Percentiles rank a stretch among this genome's conserved stretches.
Evolutionary conservation across 2,113 vertebrate species (phyloP).

Genomic region (Xiphias gladius): DNA sequence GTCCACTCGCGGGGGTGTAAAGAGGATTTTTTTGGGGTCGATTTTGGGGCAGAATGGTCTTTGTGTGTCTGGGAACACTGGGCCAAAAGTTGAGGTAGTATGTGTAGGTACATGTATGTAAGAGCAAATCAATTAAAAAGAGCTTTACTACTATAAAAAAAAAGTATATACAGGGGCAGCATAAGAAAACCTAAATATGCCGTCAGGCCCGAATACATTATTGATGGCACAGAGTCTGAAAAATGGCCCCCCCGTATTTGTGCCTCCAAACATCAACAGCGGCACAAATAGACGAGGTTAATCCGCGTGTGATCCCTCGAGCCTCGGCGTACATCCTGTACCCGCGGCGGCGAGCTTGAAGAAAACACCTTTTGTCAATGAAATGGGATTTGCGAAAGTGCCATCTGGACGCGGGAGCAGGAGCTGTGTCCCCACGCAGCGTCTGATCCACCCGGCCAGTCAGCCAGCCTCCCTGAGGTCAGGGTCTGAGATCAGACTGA

Average conservation of each 20-base stretch:
- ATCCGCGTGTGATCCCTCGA: conserved; percentile 55
- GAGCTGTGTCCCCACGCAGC: background rate
- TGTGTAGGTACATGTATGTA: background rate
- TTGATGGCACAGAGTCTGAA: background rate
- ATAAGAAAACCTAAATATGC: background rate
- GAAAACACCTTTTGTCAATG: conserved; percentile 77
- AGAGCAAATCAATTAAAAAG: too few species aligned
- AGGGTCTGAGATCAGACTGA: conserved; percentile 37
- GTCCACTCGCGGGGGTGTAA: conserved; percentile 33
- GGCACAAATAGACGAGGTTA: conserved; percentile 53
- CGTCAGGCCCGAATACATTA: background rate
- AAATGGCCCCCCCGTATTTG: background rate
- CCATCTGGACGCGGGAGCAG: conserved; percentile 64
- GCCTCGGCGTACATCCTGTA: conserved; percentile 64
- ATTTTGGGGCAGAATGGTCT: conserved; percentile 28
- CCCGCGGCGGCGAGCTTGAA: conserved; percentile 37
- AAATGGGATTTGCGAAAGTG: conserved; percentile 75
- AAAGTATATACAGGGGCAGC: background rate
- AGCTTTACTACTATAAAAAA: too few species aligned
- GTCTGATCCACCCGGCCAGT: conserved; percentile 30
- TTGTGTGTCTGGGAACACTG: conserved; percentile 56
- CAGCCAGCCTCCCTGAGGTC: conserved; percentile 18
- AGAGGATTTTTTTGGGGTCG: conserved; percentile 56
- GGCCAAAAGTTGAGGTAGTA: background rate
- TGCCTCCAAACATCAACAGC: conserved; percentile 9